Evolutionary conservation across 2,797 vertebrate species (phyloP), one percentile per base, ranked within the genome.

Genomic region (Scarus forsteni): DNA sequence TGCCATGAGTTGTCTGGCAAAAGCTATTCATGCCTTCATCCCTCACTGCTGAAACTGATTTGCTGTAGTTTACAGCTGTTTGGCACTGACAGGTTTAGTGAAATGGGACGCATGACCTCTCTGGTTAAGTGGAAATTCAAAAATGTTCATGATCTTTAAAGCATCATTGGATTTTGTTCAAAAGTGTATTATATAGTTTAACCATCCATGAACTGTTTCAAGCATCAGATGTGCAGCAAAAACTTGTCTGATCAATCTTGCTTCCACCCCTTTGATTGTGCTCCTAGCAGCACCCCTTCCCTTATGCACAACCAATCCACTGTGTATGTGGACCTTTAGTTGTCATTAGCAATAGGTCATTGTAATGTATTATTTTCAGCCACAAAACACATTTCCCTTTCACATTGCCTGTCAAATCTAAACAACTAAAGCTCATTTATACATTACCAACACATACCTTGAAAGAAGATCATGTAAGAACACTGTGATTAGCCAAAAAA

Each of bases 11-110:
- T 27, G 27, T 7, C 38, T 39, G 38, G 7, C 38, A 39, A 10
- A 70, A 70, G 40, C 79, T 66, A 42, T 57, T 82, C 54, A 46
- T 60, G 19, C 64, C 58, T n/a, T 44, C 36, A 66, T 75, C 16
- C 9, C 54, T 64, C 11, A 38, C 14, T 63, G 59, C 76, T 70
- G 60, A 48, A 50, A 68, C 58, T 59, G 18, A 53, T 36, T 7
- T 48, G 19, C 59, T 39, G 38, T 51, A 48, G 77, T 74, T 60
- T 59, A 62, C 61, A 54, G 60, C 34, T 1, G 52, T 27, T 18
- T 8, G 8, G 12, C 8, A 3, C 8, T 49, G 18, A 55, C 6
- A 15, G 7, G 38, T 10, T 55, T 6, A 38, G 60, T 36, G 18
- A 9, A 60, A 13, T 42, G 16, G 39, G 57, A 61, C 3, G 12